Conservation (phyloP, 2,113 vertebrate genomes). For the Stegostoma tigrinum region DNA sequence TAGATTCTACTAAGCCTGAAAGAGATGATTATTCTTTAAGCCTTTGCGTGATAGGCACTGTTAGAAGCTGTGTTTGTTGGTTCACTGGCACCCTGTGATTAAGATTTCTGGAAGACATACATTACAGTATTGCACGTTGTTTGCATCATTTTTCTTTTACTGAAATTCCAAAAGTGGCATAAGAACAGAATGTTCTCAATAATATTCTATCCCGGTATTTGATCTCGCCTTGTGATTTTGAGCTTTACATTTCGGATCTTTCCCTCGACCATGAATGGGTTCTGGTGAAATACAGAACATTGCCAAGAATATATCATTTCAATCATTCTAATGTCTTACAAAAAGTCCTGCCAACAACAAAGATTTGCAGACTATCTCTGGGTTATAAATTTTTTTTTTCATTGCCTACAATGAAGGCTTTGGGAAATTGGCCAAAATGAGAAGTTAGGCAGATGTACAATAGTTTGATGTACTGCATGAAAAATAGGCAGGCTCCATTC, state of each 20-base stretch:
- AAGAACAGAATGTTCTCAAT: background rate
- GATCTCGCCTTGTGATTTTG: background rate
- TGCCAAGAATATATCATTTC: conserved; percentile 29
- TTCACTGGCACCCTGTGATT: background rate
- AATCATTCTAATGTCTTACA: conserved; percentile 23
- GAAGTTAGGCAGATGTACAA: conserved; percentile 15
- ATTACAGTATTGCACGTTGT: background rate
- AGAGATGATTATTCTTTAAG: background rate
- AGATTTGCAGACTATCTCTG: conserved; percentile 22
- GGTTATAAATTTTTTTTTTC: conserved; percentile 26
- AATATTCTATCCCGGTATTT: background rate
- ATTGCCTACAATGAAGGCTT: background rate
- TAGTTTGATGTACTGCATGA: conserved; percentile 22
- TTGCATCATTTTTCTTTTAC: background rate
- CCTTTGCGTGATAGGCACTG: background rate
- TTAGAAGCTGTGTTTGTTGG: background rate
- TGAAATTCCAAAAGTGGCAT: background rate
- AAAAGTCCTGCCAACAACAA: background rate
- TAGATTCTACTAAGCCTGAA: background rate
- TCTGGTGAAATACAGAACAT: background rate
- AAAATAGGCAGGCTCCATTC: conserved; percentile 18
- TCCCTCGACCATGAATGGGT: background rate
- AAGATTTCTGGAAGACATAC: background rate
- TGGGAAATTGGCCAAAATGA: conserved; percentile 14
- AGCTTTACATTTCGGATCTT: background rate